Percentiles rank a stretch among this genome's conserved stretches.
phyloP scores from a whole-genome alignment of 2,113 vertebrate genomes.

The Parus major region DNA sequence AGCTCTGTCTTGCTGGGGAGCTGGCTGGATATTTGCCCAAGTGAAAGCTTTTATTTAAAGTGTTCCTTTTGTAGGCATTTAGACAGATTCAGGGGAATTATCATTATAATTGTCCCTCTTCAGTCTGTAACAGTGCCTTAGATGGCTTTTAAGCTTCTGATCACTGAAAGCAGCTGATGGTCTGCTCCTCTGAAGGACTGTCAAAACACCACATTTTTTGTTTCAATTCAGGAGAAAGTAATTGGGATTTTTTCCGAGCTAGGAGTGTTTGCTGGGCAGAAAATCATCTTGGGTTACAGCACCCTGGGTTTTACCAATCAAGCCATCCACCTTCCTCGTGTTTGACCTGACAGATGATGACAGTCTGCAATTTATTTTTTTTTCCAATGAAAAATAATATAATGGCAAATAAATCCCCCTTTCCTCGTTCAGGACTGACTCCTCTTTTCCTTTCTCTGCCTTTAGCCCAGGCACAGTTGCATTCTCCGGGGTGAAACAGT shows the following conservation, averaged over 20 bases:
- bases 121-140: not conserved
- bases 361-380: not conserved
- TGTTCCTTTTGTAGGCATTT: not conserved
- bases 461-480: not conserved
- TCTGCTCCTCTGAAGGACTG: not conserved
- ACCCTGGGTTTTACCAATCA: not conserved
- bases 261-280: not conserved
- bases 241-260: accelerated
- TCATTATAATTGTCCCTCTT: not conserved
- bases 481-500: not conserved
- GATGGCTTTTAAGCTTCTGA: not conserved
- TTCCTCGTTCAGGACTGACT: not conserved
- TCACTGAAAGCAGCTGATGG: not conserved
- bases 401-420: not conserved
- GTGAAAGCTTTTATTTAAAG: not conserved
- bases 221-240: not conserved
- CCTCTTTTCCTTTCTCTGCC: not conserved
- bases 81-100: not conserved
- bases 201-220: not conserved
- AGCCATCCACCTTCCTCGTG: not conserved
- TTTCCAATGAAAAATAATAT: not conserved
- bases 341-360: not conserved
- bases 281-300: not conserved
- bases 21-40: not conserved
- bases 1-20: not conserved